Evolutionary conservation across 2,797 vertebrate species (phyloP).

Genomic region (Coracias cyanogaster): DNA sequence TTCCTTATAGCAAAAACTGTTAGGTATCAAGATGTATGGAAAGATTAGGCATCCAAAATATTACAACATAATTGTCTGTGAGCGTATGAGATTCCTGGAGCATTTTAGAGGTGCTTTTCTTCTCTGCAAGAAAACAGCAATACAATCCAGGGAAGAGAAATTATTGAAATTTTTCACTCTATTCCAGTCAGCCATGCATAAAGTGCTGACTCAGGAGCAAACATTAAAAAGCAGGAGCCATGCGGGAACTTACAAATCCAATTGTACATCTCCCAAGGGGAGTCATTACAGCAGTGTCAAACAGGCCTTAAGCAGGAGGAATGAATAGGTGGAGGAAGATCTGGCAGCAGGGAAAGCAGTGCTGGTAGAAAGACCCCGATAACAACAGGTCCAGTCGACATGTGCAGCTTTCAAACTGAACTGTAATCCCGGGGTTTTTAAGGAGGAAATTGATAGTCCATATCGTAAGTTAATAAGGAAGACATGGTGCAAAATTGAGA

Average conservation of each 20-base stretch:
- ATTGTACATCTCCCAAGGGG: neutral
- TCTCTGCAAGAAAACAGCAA: neutral
- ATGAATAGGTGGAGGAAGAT: constrained; percentile 6
- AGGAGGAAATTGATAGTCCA: neutral
- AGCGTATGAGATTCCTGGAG: neutral
- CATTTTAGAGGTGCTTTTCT: neutral
- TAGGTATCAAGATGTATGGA: neutral
- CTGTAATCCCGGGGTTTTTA: neutral
- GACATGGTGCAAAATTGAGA: neutral
- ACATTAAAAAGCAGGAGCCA: constrained; percentile 30
- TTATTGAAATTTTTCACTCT: constrained; percentile 12
- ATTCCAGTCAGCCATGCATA: constrained; percentile 4
- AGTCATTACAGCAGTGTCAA: constrained; percentile 42
- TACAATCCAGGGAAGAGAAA: neutral
- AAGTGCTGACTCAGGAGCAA: constrained; percentile 40
- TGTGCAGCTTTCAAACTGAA: neutral
- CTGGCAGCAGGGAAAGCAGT: neutral
- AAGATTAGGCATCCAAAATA: neutral
- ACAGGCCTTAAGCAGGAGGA: neutral
- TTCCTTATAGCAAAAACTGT: neutral
- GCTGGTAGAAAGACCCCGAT: neutral
- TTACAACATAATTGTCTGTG: neutral
- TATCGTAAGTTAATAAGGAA: constrained; percentile 17
- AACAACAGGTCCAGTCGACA: neutral
- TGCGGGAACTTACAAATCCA: neutral